phyloP scores from a whole-genome alignment of 2,113 vertebrate genomes.

The Tinamus guttatus region DNA sequence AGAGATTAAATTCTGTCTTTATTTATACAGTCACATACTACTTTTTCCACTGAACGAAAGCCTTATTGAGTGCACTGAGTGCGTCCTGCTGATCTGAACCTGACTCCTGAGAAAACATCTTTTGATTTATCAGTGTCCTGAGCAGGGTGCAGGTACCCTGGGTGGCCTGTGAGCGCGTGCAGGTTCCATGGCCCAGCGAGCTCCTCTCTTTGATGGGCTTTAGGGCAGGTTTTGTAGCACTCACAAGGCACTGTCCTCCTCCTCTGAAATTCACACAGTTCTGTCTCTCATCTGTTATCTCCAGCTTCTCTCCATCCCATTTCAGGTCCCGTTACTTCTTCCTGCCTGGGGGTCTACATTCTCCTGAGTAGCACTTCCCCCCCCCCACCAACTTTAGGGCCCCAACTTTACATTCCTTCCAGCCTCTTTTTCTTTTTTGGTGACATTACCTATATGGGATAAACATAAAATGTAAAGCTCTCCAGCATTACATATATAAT shows the following conservation, averaged over 20 bases:
- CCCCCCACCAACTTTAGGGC: neutral
- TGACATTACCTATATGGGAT: neutral
- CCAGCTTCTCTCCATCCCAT: neutral
- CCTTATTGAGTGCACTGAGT: neutral
- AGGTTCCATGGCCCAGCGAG: neutral
- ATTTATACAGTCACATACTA: neutral
- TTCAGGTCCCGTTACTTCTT: neutral
- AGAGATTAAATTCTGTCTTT: neutral
- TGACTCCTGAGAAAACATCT: neutral
- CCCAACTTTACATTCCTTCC: neutral
- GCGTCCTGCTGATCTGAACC: neutral
- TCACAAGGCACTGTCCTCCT: neutral
- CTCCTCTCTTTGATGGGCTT: neutral
- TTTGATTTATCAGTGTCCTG: neutral
- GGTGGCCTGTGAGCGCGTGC: neutral
- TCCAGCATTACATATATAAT: neutral
- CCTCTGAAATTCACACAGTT: neutral
- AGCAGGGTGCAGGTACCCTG: neutral
- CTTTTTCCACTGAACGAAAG: neutral
- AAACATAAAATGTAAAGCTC: neutral
- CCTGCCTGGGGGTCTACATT: neutral
- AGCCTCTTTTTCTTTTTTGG: neutral
- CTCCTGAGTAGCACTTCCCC: neutral
- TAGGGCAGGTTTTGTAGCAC: neutral
- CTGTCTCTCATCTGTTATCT: neutral